These are phyloP conservation scores for Latrodectus hesperus DNA, from an alignment of 2,888 invertebrate genomes.

Conservation along the genomic window DNA sequence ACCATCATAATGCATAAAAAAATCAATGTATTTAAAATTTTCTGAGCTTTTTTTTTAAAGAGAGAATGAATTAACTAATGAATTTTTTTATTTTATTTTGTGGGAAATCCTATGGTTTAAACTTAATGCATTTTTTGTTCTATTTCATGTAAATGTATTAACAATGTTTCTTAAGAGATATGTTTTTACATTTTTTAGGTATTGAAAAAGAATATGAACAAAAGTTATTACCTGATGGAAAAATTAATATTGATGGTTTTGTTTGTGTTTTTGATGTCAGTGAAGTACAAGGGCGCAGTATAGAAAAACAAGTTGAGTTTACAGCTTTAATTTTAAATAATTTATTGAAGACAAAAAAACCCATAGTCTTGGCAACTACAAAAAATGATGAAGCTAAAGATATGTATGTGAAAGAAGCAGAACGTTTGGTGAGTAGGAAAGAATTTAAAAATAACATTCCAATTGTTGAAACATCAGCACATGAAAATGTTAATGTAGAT, in stretches of 20 bases:
- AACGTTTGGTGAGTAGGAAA: constrained; percentile 89
- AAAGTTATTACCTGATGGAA: constrained; percentile 92
- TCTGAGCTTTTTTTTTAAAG: no score
- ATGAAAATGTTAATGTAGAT: constrained; percentile 97
- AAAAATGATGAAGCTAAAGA: constrained; percentile 96
- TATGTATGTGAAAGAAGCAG: constrained; percentile 89
- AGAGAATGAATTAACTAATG: no score
- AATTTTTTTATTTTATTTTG: no score
- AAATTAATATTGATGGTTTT: constrained; percentile 94
- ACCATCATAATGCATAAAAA: no score
- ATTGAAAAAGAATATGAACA: constrained; percentile 98
- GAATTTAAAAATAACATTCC: constrained; percentile 90
- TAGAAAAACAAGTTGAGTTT: constrained; percentile 93
- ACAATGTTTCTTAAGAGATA: no score
- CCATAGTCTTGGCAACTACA: constrained; percentile 93
- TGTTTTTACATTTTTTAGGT: constrained; percentile 76
- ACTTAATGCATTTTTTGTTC: no score
- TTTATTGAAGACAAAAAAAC: constrained; percentile 94
- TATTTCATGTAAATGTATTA: no score
- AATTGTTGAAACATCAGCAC: constrained; percentile 94
- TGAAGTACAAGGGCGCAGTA: constrained; percentile 89
- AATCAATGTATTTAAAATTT: no score
- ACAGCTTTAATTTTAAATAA: constrained; percentile 85
- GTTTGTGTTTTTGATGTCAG: constrained; percentile 97
- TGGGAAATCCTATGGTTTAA: no score